These are phyloP conservation scores for Coenobita brevimanus DNA, from an alignment of 1,140 invertebrate species.

Conservation along the genomic window DNA sequence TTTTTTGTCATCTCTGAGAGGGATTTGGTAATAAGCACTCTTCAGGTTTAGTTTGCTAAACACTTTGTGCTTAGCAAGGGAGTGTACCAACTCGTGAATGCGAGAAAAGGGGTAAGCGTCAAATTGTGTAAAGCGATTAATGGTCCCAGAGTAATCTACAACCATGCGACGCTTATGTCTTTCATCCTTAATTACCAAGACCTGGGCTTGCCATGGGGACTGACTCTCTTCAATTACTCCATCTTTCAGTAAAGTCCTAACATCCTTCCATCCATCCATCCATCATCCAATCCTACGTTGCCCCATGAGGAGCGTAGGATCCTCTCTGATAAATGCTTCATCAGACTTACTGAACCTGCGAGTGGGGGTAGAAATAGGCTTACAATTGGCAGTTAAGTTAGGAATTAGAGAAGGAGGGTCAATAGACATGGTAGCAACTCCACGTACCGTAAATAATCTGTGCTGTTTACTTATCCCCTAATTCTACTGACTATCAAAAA, in stretches of 20 bases:
- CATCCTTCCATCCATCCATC: too few species aligned
- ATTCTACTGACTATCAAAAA: too few species aligned
- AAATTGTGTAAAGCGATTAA: constrained; percentile 16
- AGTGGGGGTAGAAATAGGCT: neutral
- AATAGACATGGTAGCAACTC: neutral
- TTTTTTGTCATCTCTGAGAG: neutral
- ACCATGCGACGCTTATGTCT: constrained; percentile 16
- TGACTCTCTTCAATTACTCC: constrained; percentile 25
- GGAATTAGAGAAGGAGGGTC: neutral
- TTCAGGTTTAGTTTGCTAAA: constrained; percentile 10
- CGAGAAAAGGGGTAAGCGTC: constrained; percentile 23
- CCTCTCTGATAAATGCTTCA: neutral
- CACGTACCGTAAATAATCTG: neutral
- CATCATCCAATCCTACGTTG: too few species aligned
- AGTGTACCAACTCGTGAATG: constrained; percentile 18
- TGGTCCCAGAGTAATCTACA: constrained; percentile 32
- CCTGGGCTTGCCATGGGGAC: constrained; percentile 25
- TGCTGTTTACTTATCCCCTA: too few species aligned
- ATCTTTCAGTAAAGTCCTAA: constrained; percentile 6
- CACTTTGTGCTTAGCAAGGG: neutral
- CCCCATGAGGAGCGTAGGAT: too few species aligned
- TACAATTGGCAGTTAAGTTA: constrained; percentile 4
- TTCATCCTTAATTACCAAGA: constrained; percentile 12
- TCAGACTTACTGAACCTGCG: neutral
- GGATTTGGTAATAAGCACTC: constrained; percentile 30